These are phyloP conservation scores for Idaea straminata DNA, from an alignment of 2,888 invertebrate genomes.

Conservation along the genomic window DNA sequence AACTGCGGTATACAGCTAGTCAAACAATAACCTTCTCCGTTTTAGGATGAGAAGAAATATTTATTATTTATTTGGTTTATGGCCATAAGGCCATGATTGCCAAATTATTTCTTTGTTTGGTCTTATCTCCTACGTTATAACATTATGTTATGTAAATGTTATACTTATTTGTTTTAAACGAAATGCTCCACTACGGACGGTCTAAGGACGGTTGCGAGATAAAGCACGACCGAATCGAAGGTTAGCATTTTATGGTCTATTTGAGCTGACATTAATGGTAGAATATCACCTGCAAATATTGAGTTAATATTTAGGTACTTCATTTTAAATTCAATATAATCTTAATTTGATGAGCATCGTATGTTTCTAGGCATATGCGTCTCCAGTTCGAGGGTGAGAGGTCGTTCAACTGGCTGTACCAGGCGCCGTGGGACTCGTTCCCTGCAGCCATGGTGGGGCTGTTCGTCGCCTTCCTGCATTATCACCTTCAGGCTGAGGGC, in stretches of 20 bases:
- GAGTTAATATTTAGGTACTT: neutral
- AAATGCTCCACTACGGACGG: neutral
- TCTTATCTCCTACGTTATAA: neutral
- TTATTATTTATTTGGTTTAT: too few relatives aligned
- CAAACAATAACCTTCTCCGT: neutral
- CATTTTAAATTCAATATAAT: neutral
- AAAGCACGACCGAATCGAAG: neutral
- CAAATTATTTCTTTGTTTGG: neutral
- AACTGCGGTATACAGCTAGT: neutral
- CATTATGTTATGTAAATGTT: neutral
- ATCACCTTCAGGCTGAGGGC: constrained; percentile 32
- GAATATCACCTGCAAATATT: neutral
- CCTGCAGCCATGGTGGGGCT: constrained; percentile 53
- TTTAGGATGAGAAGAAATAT: neutral
- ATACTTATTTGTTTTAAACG: neutral
- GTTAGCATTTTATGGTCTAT: neutral
- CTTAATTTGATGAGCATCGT: neutral
- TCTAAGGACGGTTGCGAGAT: neutral
- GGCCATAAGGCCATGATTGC: neutral
- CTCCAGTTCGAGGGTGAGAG: constrained; percentile 36
- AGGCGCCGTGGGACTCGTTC: constrained; percentile 56
- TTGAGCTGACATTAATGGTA: neutral
- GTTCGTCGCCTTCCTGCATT: constrained; percentile 43
- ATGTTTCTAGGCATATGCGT: constrained; percentile 39
- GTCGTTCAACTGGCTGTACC: constrained; percentile 55